These are phyloP conservation scores for Anguilla obscura DNA, from an alignment of 2,797 vertebrate genomes.

Conservation along the genomic window DNA sequence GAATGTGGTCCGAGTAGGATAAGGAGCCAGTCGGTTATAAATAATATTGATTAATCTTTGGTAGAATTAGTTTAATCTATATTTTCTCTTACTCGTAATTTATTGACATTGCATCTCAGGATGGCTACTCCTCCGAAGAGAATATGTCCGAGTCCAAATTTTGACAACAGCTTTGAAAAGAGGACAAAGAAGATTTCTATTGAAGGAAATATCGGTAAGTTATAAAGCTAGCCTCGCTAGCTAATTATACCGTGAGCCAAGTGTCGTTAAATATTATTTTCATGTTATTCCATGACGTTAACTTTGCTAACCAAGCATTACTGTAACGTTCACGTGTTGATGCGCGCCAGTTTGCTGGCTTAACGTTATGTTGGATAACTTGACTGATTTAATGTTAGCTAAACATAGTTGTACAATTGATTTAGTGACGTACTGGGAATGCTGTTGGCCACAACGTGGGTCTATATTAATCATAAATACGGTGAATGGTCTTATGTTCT, in stretches of 20 bases:
- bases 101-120: not conserved
- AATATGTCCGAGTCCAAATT: constrained; percentile 53
- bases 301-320: not conserved
- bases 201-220: constrained; percentile 85
- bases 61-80: not conserved
- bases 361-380: not conserved
- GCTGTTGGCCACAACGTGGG: not conserved
- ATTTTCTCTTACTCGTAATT: too few species aligned
- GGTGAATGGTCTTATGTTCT: not conserved
- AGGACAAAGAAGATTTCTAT: constrained; percentile 74
- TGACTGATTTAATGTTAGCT: too few species aligned
- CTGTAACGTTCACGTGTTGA: not conserved
- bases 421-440: not conserved
- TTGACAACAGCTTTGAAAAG: constrained; percentile 68
- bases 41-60: not conserved
- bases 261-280: too few species aligned
- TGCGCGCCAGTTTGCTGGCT: not conserved
- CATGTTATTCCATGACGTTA: too few species aligned
- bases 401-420: too few species aligned
- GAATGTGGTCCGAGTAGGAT: not conserved
- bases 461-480: not conserved
- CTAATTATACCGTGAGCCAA: too few species aligned
- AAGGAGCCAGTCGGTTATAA: not conserved
- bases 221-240: too few species aligned
- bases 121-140: constrained; percentile 71